Base-by-base conservation (phyloP, 1,140 invertebrate genomes). In the Tyrophagus putrescentiae region DNA sequence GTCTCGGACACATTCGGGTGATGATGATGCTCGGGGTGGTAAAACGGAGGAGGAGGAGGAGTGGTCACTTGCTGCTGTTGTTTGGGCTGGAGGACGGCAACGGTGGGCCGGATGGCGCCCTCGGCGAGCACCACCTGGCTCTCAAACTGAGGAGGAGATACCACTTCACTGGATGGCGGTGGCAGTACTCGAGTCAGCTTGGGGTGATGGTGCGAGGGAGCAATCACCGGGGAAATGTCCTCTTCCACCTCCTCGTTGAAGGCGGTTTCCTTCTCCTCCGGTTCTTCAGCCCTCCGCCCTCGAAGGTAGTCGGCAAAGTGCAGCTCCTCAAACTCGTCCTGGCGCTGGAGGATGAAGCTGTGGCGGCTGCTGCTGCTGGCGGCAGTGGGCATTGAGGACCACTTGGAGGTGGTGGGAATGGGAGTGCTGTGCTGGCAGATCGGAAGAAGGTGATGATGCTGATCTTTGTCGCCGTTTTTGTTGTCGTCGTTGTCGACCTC, bases 321-420 rank as follows among this genome's bases (percentile, higher is more conserved):
- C 13, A 48, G 13, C 7, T 48, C 45, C 31, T 48, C 45, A 21
- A 48, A 48, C 31, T 48, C 45, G 45, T 48, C 45, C 21, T 48
- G 45, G 23, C 45, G 45, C 31, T 48, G 45, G 9, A 48, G 21
- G 21, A 18, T 48, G 45, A 48, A 48, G 31, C 45, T 48, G 31
- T 48, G 45, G 23, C 45, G 7, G 18, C 45, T 48, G 7, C 7
- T 48, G 45, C 45, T 48, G 7, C 18, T 48, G n/a, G n/a, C n/a
- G n/a, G n/a, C n/a, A n/a, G n/a, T n/a, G n/a, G n/a, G n/a, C n/a
- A n/a, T n/a, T n/a, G n/a, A n/a, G n/a, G n/a, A n/a, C n/a, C n/a
- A n/a, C n/a, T n/a, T n/a, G n/a, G n/a, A n/a, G n/a, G n/a, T n/a
- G n/a, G n/a, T n/a, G n/a, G n/a, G n/a, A n/a, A n/a, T n/a, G n/a